phyloP scores from a whole-genome alignment of 2,888 invertebrate genomes.

The Mayetiola destructor region DNA sequence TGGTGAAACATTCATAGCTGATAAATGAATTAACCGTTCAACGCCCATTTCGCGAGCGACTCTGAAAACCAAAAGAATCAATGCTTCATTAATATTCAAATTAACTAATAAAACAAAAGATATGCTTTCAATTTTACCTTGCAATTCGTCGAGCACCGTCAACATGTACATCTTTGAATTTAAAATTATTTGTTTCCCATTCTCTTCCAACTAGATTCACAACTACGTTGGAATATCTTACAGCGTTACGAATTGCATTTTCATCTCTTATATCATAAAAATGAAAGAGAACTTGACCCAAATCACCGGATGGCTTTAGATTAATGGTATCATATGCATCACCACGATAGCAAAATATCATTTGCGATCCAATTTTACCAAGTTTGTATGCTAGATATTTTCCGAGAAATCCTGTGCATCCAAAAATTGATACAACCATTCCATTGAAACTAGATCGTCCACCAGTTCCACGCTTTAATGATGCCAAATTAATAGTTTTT shows the following conservation, averaged over 20 bases:
- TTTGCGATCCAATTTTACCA: constrained; percentile 73
- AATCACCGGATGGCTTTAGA: constrained; percentile 77
- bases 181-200: constrained; percentile 83
- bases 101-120: neutral
- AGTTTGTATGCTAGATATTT: constrained; percentile 75
- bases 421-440: constrained; percentile 95
- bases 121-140: constrained; percentile 34
- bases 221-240: constrained; percentile 93
- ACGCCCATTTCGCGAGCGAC: constrained; percentile 62
- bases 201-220: constrained; percentile 87
- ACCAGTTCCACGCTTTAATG: constrained; percentile 69
- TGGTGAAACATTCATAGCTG: constrained; percentile 64
- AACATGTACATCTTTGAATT: constrained; percentile 73
- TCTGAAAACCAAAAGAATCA: constrained; percentile 27
- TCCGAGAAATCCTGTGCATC: constrained; percentile 80
- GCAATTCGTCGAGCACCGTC: constrained; percentile 74
- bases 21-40: constrained; percentile 81
- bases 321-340: constrained; percentile 66
- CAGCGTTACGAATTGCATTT: constrained; percentile 63
- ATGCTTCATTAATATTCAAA: neutral
- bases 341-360: constrained; percentile 84
- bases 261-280: constrained; percentile 76
- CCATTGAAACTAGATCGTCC: constrained; percentile 96
- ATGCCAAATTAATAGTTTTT: constrained; percentile 44
- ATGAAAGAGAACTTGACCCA: constrained; percentile 87